Base-by-base conservation (phyloP, 2,888 invertebrate genomes). In the Aleiodes testaceus region DNA sequence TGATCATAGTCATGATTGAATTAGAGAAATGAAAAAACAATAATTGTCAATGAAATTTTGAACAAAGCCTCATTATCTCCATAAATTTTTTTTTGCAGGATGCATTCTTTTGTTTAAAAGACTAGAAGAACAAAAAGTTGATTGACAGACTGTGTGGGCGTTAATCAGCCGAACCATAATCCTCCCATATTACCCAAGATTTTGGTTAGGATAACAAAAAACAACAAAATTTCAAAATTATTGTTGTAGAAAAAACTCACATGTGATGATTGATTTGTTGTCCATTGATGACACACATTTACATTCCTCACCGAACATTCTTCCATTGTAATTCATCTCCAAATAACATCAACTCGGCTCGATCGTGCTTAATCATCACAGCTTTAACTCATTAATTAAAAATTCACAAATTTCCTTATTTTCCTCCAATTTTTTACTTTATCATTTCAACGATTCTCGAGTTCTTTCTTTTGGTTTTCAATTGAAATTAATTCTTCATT, bases 201-300 rank as follows among this genome's bases (percentile, higher is more conserved):
- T 20, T 49, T 20, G 12, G 26, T 52, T 50, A 16, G 2, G 42
- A 20, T 26, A 5, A 22, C 12, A 12, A 42, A 61, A 22, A 47
- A 49, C 18, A 42, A 45, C 14, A 59, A 63, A 44, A 67, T 59
- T 16, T 22, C 2, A n/a, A 30, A 20, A 52, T 26, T 18, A 45
- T 22, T 50, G 67, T 7, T 45, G 18, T 18, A 36, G n/a, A 16
- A 26, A 47, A 66, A 75, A 91, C 92, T 90, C 90, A 93, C 93
- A 93, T 88, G 94, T 93, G 87, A 93, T 89, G 81, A 93, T 91
- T 72, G 93, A 93, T 88, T 92, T 92, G 84, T 91, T 90, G 87
- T 92, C 92, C 91, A 92, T 91, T 77, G 81, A 79, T 73, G 68
- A 67, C 72, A 74, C 80, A 64, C 78, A 70, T 74, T 77, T 78